Base-by-base conservation (phyloP, 2,888 invertebrate genomes). In the Cosmia pyralina region DNA sequence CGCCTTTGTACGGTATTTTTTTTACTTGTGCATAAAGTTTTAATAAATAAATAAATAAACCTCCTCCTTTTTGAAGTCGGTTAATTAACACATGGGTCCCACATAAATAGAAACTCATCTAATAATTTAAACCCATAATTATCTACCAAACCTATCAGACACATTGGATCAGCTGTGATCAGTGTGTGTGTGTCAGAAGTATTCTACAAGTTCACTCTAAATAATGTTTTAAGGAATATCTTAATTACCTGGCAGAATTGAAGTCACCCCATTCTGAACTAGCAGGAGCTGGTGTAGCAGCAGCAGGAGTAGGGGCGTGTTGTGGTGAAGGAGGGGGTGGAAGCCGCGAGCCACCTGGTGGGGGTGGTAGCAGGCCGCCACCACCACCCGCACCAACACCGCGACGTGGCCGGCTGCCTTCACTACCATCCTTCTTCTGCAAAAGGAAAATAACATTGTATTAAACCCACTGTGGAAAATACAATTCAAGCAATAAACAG, bases 351-450 rank as follows among this genome's bases (percentile, higher is more conserved):
- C 92, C 91, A 0, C 95, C 94, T 95, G 98, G 98, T 15, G 99
- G 99, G 10, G 99, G 99, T 53, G 99, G 99, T 69, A 98, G 97
- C 74, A 98, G 95, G 4, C 97, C 95, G 0, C 93, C 97, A 19
- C 94, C 91, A 3, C 94, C 91, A 2, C 95, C 94, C 1, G 92
- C 93, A 0, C 94, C 94, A 6, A 93, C 94, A 1, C 96, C 95
- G 44, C 97, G 96, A 8, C 97, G 92, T 5, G 97, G 95, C 88
- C 97, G 97, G 75, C 97, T 97, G 19, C 97, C 97, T 90, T 98
- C 98, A 68, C 97, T 97, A 38, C 98, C 98, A 94, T 98, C 98
- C 93, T 98, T 98, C 96, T 98, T 98, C 98, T 98, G 90, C 19
- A 93, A 90, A 75, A 60, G 92, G 86, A 64, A 44, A 79, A 68